Evolutionary conservation across 2,888 invertebrate genomes (phyloP).

Genomic region (Xestia c-nigrum): DNA sequence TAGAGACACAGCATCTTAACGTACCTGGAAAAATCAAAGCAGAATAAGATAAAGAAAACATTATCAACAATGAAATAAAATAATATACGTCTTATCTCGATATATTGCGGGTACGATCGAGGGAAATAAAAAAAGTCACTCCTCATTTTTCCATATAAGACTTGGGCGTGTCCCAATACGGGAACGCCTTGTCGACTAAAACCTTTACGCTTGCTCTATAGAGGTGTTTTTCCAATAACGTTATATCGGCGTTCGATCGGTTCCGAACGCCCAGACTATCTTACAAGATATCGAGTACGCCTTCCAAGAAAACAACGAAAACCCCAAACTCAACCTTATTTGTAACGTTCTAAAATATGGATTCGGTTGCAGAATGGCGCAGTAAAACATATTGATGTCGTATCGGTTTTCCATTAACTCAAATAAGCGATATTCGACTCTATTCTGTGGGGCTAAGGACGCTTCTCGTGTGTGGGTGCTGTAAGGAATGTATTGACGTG

Average conservation of each 20-base stretch:
- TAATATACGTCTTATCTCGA: slow-evolving; percentile 78
- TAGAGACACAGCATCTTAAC: slow-evolving; percentile 84
- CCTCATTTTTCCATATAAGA: slow-evolving; percentile 87
- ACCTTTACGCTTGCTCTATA: slow-evolving; percentile 83
- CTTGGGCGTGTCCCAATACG: slow-evolving; percentile 85
- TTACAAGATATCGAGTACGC: slow-evolving; percentile 90
- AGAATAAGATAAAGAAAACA: slow-evolving; percentile 67
- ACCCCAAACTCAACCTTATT: slow-evolving; percentile 78
- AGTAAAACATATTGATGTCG: slow-evolving; percentile 90
- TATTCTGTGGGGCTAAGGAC: slow-evolving; percentile 69
- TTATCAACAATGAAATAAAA: slow-evolving; percentile 77
- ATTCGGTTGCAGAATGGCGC: slow-evolving; percentile 72
- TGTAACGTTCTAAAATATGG: slow-evolving; percentile 67
- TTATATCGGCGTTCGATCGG: slow-evolving; percentile 88
- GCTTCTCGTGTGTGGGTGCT: slow-evolving; percentile 75
- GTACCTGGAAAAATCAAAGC: slow-evolving; percentile 79
- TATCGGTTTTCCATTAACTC: slow-evolving; percentile 90
- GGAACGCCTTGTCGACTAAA: slow-evolving; percentile 84
- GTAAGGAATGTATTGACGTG: slow-evolving; percentile 90
- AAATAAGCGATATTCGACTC: slow-evolving; percentile 73
- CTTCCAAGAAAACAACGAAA: slow-evolving; percentile 83
- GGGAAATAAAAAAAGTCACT: slow-evolving; percentile 82
- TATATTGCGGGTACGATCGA: slow-evolving; percentile 76
- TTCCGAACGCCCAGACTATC: slow-evolving; percentile 90
- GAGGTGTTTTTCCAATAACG: slow-evolving; percentile 88